phyloP scores from a whole-genome alignment of 2,888 invertebrate species.

The Andricus curvator region DNA sequence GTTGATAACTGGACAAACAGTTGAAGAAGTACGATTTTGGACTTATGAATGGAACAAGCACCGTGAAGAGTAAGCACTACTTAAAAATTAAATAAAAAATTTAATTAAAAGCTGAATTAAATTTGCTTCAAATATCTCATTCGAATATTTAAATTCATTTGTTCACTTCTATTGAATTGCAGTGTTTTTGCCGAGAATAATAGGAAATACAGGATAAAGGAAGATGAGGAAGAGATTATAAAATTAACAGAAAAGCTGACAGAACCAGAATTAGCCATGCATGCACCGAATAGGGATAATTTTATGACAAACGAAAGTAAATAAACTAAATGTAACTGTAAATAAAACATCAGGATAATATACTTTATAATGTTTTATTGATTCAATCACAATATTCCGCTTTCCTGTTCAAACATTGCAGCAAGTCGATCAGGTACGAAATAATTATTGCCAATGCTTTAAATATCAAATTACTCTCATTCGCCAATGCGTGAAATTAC shows the following conservation, averaged over 20 bases:
- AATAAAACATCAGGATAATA: slow-evolving; percentile 15
- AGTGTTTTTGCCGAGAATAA: not conserved
- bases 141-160: not conserved
- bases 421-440: not conserved
- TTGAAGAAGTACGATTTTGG: slow-evolving; percentile 84
- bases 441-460: not conserved
- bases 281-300: not conserved
- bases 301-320: not conserved
- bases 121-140: not conserved
- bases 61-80: slow-evolving; percentile 71
- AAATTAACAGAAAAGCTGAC: not conserved
- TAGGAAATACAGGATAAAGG: not conserved
- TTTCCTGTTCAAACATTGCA: slow-evolving; percentile 4
- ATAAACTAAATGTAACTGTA: not conserved
- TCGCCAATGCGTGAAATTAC: not conserved
- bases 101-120: not conserved
- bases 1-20: slow-evolving; percentile 81
- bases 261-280: not conserved
- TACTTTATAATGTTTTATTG: slow-evolving; percentile 12
- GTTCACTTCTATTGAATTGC: not conserved
- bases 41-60: slow-evolving; percentile 79
- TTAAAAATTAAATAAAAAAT: slow-evolving; percentile 9
- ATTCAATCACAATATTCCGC: slow-evolving; percentile 26
- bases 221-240: not conserved
- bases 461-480: not conserved